Evolutionary conservation across 2,797 vertebrate genomes (phyloP), one percentile per base, ranked within the genome.

Genomic region (Apodemus agrarius): DNA sequence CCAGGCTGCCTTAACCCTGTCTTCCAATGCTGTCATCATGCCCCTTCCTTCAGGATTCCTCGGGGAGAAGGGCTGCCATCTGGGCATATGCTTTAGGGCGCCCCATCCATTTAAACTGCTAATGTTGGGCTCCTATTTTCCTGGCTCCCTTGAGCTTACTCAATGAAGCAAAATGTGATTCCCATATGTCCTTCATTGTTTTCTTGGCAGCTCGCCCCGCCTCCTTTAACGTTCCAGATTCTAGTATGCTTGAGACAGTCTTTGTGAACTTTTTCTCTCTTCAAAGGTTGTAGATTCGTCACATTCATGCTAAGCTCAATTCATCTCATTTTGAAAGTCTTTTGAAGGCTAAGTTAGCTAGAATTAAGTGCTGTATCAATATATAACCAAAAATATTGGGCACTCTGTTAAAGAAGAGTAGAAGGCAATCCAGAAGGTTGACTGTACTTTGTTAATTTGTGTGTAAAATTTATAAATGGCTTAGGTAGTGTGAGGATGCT

Each of bases 81-180:
- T 94, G 80, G 83, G 91, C 81, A 85, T 67, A 52, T 43, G 57
- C 97, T 97, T 97, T 96, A 95, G 88, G 97, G 97, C 97, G 81
- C 40, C 81, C 97, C 75, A 59, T 67, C 61, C 94, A 97, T 95
- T 98, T 98, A 94, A 95, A 92, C 40, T 85, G 95, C 97, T 97
- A 82, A 92, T 96, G 96, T 93, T 80, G 67, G 43, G 92, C 98
- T 98, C 96, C 97, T 98, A 76, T 98, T 97, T 97, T 97, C 96
- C 96, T 98, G 96, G 92, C 90, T 97, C 97, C 89, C 96, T 61
- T 89, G 96, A 96, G 88, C 94, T 98, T 95, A 88, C 89, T 98
- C 88, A 97, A 67, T 96, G 93, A 98, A 97, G 95, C 87, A 97
- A 96, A 98, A 96, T 97, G 91, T 16, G 97, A 98, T 98, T 98